phyloP scores from a whole-genome alignment of 2,888 invertebrate genomes.

The Folsomia candida region DNA sequence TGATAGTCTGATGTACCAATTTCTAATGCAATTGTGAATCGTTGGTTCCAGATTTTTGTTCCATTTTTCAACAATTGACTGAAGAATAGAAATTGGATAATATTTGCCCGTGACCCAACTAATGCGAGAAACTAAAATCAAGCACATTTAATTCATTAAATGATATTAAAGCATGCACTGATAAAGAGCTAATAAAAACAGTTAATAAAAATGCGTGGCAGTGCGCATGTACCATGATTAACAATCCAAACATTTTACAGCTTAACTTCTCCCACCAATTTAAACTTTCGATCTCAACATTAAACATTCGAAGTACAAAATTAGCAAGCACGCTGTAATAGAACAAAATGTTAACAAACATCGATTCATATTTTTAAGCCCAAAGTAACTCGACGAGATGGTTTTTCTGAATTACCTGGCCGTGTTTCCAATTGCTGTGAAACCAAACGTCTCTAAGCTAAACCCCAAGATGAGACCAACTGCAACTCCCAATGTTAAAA shows the following conservation, averaged over 20 bases:
- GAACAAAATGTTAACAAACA: no score
- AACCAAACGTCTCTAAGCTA: background rate
- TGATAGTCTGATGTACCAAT: conserved; percentile 7
- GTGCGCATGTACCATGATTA: conserved; percentile 21
- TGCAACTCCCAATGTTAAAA: conserved; percentile 21
- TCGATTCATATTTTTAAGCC: no score
- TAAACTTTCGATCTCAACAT: conserved; percentile 18
- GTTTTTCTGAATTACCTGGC: no score
- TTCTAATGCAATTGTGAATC: conserved; percentile 31
- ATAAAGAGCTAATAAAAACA: conserved; percentile 4
- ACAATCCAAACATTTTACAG: conserved; percentile 16
- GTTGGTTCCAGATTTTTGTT: conserved; percentile 42
- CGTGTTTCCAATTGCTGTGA: conserved; percentile 33
- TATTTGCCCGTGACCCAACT: conserved; percentile 38
- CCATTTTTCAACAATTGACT: conserved; percentile 40
- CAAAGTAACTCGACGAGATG: no score
- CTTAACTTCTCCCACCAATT: background rate
- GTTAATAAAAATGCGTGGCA: no score
- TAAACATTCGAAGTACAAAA: conserved; percentile 30
- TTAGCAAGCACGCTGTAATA: conserved; percentile 31
- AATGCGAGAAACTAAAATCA: conserved; percentile 20
- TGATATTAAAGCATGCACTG: no score
- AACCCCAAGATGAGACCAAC: conserved; percentile 14
- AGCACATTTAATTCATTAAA: no score
- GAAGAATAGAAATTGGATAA: conserved; percentile 44